These are phyloP conservation scores for Anolis carolinensis DNA, from an alignment of 2,113 vertebrate genomes.

Conservation along the genomic window DNA sequence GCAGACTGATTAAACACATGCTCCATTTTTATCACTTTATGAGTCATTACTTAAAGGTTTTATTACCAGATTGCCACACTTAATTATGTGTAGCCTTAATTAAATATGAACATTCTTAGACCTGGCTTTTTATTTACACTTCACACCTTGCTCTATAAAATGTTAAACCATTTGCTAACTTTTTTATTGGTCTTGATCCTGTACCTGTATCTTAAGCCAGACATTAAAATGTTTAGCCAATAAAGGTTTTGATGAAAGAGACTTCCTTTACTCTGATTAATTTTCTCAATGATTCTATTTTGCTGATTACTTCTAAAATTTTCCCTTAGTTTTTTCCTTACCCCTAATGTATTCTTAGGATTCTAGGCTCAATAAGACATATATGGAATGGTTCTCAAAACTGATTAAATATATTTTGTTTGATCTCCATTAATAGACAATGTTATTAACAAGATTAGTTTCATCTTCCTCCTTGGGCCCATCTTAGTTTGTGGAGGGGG, in stretches of 20 bases:
- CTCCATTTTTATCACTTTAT: constrained; percentile 80
- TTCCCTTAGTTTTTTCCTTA: too few species aligned
- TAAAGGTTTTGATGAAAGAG: background rate
- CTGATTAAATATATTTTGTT: too few species aligned
- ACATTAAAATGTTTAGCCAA: background rate
- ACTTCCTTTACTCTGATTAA: background rate
- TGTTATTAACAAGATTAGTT: too few species aligned
- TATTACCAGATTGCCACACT: constrained; percentile 79
- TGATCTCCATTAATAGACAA: too few species aligned
- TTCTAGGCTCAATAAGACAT: too few species aligned
- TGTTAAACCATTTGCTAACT: constrained; percentile 63
- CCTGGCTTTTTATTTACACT: constrained; percentile 66
- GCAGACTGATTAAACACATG: constrained; percentile 80
- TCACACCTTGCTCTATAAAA: constrained; percentile 59
- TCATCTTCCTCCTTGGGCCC: too few species aligned
- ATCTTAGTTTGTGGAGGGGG: too few species aligned
- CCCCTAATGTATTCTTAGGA: too few species aligned
- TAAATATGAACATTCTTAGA: constrained; percentile 74
- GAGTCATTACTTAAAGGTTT: constrained; percentile 82
- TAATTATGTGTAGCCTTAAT: constrained; percentile 77
- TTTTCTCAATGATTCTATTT: background rate
- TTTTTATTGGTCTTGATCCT: constrained; percentile 1
- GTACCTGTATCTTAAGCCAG: background rate
- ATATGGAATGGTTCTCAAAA: too few species aligned
- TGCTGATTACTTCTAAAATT: background rate